Conservation (phyloP, 2,113 vertebrate species). For the Galemys pyrenaicus region DNA sequence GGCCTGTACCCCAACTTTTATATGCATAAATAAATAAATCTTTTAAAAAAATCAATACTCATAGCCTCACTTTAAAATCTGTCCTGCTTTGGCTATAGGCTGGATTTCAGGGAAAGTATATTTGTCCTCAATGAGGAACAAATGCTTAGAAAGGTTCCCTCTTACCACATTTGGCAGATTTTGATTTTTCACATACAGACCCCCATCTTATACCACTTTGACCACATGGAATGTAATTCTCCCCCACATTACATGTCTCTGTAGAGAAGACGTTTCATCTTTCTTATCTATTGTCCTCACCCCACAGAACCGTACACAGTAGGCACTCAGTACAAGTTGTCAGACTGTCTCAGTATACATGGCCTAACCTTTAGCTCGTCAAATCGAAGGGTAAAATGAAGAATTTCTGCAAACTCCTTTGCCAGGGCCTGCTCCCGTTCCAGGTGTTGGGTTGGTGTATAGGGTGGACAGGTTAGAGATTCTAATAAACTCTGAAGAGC, state of each 20-base stretch:
- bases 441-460: slow-evolving; percentile 96
- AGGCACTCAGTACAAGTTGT: neutral
- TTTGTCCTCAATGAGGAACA: neutral
- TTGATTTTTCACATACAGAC: neutral
- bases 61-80: neutral
- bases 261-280: neutral
- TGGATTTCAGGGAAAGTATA: neutral
- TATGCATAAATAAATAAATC: too few relatives aligned
- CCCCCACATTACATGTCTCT: fast-evolving
- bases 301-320: neutral
- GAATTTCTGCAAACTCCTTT: slow-evolving; percentile 98
- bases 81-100: neutral
- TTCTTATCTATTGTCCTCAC: neutral
- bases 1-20: too few relatives aligned
- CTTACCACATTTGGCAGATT: slow-evolving; percentile 26
- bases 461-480: slow-evolving; percentile 94
- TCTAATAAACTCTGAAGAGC: slow-evolving; percentile 95
- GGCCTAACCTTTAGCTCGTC: slow-evolving; percentile 96
- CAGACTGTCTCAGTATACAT: neutral
- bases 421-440: slow-evolving; percentile 97
- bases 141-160: slow-evolving; percentile 5
- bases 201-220: neutral
- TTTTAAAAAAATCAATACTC: neutral
- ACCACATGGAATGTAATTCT: neutral
- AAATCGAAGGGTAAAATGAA: slow-evolving; percentile 98